These are phyloP conservation scores for Turdus rufiventris DNA, from an alignment of 2,113 vertebrate genomes.

Conservation along the genomic window DNA sequence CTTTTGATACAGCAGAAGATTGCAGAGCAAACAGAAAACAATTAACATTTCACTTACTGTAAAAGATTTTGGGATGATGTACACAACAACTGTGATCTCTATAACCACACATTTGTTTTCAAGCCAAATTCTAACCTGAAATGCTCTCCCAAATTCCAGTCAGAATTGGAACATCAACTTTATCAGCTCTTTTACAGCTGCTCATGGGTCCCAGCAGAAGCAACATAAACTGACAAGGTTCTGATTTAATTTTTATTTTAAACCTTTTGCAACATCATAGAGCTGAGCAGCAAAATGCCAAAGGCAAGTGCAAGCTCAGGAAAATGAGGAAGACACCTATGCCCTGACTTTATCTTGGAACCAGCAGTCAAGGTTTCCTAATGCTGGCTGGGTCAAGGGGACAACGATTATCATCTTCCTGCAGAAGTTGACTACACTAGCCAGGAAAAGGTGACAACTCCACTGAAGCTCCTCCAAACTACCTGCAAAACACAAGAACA, in stretches of 20 bases:
- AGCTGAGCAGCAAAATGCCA: not conserved
- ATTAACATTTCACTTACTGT: not conserved
- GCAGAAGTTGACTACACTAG: not conserved
- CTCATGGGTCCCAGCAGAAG: not conserved
- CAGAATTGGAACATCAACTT: not conserved
- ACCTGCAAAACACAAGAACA: not conserved
- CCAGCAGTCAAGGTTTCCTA: not conserved
- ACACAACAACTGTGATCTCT: not conserved
- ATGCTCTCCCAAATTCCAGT: not conserved
- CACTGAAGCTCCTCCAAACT: not conserved
- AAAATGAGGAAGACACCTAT: not conserved
- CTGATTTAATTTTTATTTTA: not conserved
- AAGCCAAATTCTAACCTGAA: not conserved
- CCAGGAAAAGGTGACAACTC: not conserved
- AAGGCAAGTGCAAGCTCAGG: not conserved
- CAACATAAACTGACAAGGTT: not conserved
- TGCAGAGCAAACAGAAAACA: not conserved
- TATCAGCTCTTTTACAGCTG: not conserved
- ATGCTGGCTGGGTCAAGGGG: fast-evolving
- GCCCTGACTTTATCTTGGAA: not conserved
- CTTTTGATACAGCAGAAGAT: not conserved
- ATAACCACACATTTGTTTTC: not conserved
- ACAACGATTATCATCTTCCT: not conserved
- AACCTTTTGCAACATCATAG: not conserved
- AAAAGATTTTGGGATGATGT: not conserved